Base-by-base conservation (phyloP, 2,113 vertebrate species). In the Nycticebus coucang region DNA sequence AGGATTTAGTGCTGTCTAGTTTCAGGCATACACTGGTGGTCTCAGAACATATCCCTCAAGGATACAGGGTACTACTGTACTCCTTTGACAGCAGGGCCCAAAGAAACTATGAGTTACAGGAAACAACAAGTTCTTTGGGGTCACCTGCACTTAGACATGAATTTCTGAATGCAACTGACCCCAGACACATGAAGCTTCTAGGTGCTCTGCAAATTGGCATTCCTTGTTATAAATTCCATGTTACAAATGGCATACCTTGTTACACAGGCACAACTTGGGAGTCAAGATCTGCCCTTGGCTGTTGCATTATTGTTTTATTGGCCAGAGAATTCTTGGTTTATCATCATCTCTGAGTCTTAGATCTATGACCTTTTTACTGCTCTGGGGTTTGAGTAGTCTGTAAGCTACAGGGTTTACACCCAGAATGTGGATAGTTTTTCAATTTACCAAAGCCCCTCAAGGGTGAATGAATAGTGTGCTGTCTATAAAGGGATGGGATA, bases 261-360 rank as follows among this genome's bases (percentile, higher is more conserved):
- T 87, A 69, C 83, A 7, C 72, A 26, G 15, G 8, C 15, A 26
- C 64, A 15, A 60, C 57, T 41, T 75, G 81, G 45, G 71, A 92
- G 81, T n/a, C 12, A 24, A 84, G 64, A 89, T 53, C 13, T 69
- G 45, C 85, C 57, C 28, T 22, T 92, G 75, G 35, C 59, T 88
- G 4, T 92, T 50, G 53, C 53, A n/a, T 4, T 77, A 24, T 85
- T 21, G 21, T 66, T 89, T 88, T 77, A n/a, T 57, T 83, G 87
- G 60, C 33, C 74, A 82, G 55, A 91, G 57, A 64, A 87, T 57
- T 96, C 80, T 95, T 50, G 26, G 18, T 78, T 86, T 86, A 55
- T 89, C 59, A 18, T 84, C 21, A 21, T 59, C 55, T 59, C 74
- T 55, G 69, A 79, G 69, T 78, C 71, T 79, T 87, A 83, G 57